Percentiles rank a stretch among this genome's conserved stretches.
Conservation (phyloP, 2,888 invertebrate genomes). For the Formica aserva region DNA sequence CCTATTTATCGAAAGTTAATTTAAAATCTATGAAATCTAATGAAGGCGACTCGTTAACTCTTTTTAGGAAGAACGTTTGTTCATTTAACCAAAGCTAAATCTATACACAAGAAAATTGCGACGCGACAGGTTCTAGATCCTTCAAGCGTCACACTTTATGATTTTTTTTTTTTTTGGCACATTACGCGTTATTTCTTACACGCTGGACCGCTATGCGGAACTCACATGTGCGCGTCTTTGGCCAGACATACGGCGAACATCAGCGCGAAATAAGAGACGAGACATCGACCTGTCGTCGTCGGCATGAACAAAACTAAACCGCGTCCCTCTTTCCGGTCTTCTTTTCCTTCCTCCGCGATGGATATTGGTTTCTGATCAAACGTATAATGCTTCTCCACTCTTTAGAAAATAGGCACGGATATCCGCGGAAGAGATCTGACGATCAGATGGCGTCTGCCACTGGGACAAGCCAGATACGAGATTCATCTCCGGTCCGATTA, state of each 20-base stretch:
- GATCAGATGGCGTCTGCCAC: conserved; percentile 2
- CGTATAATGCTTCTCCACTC: not conserved
- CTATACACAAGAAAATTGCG: not conserved
- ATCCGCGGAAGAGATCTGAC: not conserved
- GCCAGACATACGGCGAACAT: conserved; percentile 58
- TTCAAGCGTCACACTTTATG: not conserved
- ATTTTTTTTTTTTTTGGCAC: not conserved
- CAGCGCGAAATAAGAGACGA: conserved; percentile 48
- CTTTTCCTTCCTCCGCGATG: not conserved
- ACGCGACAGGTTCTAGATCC: not conserved
- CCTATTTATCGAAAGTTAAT: not conserved
- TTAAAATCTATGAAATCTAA: not conserved
- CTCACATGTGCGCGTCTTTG: conserved; percentile 71
- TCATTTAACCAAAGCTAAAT: not conserved
- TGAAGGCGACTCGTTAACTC: not conserved
- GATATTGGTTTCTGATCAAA: not conserved
- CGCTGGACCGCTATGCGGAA: conserved; percentile 9
- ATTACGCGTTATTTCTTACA: not conserved
- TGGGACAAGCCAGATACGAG: conserved; percentile 18
- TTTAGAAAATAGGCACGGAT: not conserved
- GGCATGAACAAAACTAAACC: conserved; percentile 34
- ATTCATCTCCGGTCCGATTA: conserved; percentile 74
- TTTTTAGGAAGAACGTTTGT: not conserved
- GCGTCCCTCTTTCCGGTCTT: not conserved
- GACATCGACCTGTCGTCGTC: conserved; percentile 47